Conservation (phyloP, 2,113 vertebrate genomes). For the Dromaius novaehollandiae region DNA sequence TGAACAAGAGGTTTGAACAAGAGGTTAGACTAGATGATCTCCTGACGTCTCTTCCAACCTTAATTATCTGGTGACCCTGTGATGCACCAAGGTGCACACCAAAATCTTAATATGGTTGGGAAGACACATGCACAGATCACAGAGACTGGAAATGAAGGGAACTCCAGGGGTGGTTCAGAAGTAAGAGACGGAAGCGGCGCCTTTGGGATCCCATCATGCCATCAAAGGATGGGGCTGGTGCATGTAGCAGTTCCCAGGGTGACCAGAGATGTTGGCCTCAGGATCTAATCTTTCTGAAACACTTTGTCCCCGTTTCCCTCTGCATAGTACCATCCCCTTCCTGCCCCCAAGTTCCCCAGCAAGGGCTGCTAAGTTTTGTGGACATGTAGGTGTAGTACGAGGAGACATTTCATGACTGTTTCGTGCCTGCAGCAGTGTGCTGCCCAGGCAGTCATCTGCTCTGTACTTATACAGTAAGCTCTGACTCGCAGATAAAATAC, state of each 20-base stretch:
- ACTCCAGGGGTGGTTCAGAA: not conserved
- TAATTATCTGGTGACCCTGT: accelerated
- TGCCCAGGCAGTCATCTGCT: not conserved
- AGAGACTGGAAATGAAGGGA: not conserved
- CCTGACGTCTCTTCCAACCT: not conserved
- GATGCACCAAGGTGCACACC: accelerated
- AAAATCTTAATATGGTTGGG: not conserved
- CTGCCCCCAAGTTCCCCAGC: not conserved
- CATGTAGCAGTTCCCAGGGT: accelerated
- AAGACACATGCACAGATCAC: accelerated
- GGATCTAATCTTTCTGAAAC: not conserved
- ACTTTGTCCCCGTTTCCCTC: accelerated
- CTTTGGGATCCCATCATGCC: accelerated
- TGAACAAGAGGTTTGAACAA: not conserved
- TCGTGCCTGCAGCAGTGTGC: not conserved
- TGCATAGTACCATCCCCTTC: no score
- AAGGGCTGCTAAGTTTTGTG: not conserved
- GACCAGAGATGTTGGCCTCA: not conserved
- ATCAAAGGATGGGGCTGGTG: accelerated
- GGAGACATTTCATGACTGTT: not conserved
- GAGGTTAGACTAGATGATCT: not conserved
- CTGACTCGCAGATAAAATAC: not conserved
- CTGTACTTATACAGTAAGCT: not conserved
- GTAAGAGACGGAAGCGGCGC: accelerated
- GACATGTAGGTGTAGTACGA: not conserved